phyloP scores from a whole-genome alignment of 2,797 vertebrate genomes.

The Cirrhinus molitorella region DNA sequence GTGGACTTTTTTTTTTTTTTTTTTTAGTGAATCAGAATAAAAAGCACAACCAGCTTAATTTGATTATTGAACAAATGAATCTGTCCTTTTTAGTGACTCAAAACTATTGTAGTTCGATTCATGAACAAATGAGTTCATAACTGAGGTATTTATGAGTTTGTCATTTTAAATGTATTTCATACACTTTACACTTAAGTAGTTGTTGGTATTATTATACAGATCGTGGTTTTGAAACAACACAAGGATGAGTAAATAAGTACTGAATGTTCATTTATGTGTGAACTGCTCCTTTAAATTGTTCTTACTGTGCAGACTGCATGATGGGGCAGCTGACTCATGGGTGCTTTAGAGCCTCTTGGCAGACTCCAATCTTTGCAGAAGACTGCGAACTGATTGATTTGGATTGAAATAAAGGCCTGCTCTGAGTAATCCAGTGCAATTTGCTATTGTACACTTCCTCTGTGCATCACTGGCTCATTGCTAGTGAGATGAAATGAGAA shows the following conservation, averaged over 20 bases:
- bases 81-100: neutral
- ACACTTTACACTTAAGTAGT: neutral
- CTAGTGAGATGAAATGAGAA: conserved; percentile 26
- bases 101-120: neutral
- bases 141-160: too few relatives aligned
- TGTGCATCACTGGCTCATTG: conserved; percentile 45
- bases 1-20: neutral
- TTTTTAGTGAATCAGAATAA: neutral
- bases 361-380: conserved; percentile 50
- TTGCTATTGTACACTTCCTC: conserved; percentile 41
- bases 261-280: neutral
- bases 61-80: neutral
- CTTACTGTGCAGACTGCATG: conserved; percentile 30
- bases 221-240: neutral
- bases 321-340: conserved; percentile 45
- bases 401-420: conserved; percentile 54
- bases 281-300: conserved; percentile 33
- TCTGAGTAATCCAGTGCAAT: conserved; percentile 49
- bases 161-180: neutral
- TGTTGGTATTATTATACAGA: neutral
- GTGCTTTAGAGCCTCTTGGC: conserved; percentile 34
- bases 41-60: neutral
- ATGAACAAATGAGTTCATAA: neutral
- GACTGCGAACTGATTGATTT: conserved; percentile 57
- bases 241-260: conserved; percentile 18